These are phyloP conservation scores for Falco biarmicus DNA, from an alignment of 2,797 vertebrate species.

Conservation along the genomic window DNA sequence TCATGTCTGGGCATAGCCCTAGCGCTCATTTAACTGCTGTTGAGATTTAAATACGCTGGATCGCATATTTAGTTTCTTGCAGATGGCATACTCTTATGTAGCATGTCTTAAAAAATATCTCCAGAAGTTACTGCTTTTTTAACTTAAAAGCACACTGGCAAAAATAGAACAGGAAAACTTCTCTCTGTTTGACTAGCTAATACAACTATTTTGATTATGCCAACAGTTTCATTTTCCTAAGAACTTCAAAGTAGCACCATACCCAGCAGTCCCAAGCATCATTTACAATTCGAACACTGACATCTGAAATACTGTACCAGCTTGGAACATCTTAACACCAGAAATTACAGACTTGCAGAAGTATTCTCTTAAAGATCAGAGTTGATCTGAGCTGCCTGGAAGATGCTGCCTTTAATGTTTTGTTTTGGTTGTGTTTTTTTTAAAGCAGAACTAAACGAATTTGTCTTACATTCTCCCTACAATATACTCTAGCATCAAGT, in stretches of 20 bases:
- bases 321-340: not conserved
- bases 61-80: not conserved
- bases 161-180: conserved; percentile 15
- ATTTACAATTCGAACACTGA: conserved; percentile 29
- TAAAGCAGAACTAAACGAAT: not conserved
- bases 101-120: not conserved
- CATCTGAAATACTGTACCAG: not conserved
- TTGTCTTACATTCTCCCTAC: not conserved
- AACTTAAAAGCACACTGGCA: conserved; percentile 21
- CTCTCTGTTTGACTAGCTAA: conserved; percentile 16
- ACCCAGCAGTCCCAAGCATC: not conserved
- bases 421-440: not conserved
- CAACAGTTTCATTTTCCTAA: conserved; percentile 10
- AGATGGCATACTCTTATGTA: not conserved
- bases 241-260: not conserved
- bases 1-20: conserved; percentile 21
- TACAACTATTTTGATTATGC: not conserved
- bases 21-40: not conserved
- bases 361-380: not conserved
- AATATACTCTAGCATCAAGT: not conserved
- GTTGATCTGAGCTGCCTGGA: not conserved
- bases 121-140: conserved; percentile 1
- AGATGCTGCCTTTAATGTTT: not conserved
- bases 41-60: not conserved
- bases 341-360: conserved; percentile 21